phyloP scores from a whole-genome alignment of 1,140 invertebrate species.

The Bathynomus jamesi region DNA sequence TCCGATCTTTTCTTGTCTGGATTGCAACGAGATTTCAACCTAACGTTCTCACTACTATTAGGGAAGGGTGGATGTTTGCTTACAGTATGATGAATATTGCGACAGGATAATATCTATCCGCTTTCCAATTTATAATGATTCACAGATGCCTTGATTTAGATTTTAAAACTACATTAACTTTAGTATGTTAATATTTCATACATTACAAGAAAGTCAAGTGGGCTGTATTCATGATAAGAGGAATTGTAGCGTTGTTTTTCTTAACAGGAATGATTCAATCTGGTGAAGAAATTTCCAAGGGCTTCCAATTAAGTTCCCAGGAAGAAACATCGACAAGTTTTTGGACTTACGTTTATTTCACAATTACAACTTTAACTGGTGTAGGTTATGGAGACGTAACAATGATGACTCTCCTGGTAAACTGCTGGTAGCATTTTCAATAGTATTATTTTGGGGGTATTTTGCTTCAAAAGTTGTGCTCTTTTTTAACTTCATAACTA shows the following conservation, averaged over 20 bases:
- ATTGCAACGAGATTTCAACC: neutral
- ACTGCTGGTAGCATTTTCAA: neutral
- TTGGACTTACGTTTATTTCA: neutral
- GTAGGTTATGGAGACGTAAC: neutral
- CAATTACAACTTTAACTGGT: neutral
- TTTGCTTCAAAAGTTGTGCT: neutral
- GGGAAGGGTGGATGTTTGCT: neutral
- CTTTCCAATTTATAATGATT: neutral
- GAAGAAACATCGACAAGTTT: neutral
- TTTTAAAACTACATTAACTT: neutral
- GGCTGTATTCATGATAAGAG: neutral
- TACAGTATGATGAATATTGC: neutral
- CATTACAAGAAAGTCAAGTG: neutral
- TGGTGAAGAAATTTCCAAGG: neutral
- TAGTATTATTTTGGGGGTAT: neutral
- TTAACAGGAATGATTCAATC: neutral
- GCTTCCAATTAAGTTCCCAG: neutral
- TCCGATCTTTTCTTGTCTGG: neutral
- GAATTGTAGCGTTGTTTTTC: neutral
- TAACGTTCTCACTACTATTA: neutral
- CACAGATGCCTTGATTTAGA: neutral
- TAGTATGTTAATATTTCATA: neutral
- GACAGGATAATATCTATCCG: neutral
- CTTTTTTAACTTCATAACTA: neutral
- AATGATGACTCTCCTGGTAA: neutral